Evolutionary conservation across 2,113 vertebrate genomes (phyloP), one percentile per base, ranked within the genome.

Genomic region (Ammodytes dubius): DNA sequence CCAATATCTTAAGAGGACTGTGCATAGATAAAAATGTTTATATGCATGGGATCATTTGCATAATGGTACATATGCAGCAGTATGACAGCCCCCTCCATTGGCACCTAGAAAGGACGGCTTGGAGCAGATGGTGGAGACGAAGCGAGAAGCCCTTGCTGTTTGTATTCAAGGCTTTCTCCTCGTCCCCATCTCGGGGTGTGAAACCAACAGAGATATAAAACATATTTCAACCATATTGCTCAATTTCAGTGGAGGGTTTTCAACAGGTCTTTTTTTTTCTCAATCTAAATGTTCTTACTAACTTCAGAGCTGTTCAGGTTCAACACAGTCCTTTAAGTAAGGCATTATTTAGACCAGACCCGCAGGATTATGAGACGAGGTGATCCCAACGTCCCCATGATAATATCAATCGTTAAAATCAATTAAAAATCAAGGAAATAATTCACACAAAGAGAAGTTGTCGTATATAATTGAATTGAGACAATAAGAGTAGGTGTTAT

Each of bases 41-140:
- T 93, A 94, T 94, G 91, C 88, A 93, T 91, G 75, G 85, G 63
- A 1, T 13, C 9, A 63, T 90, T 91, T 91, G 82, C 87, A 89
- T 91, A 81, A 87, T 60, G 63, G 83, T 79, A 78, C 76, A 73
- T 85, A 65, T 81, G 61, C 74, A 77, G 70, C 43, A 46, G 70
- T 64, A 73, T 73, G 58, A 68, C 67, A 75, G 69, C 74, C 70
- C 67, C 76, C 72, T 86, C 70, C 46, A 76, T 45, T 90, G 81
- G 86, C 76, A 88, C 83, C 81, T 89, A 82, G 66, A 83, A 70
- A 71, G 54, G 53, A 66, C 27, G 54, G 74, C 59, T 78, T 70
- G 68, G 80, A 87, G 77, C 93, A 91, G 90, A 91, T 90, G 90
- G 85, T 54, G 52, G 61, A 67, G 66, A 71, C 37, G 15, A n/a